These are phyloP conservation scores for Scomber colias DNA, from an alignment of 2,113 vertebrate species.

Conservation along the genomic window DNA sequence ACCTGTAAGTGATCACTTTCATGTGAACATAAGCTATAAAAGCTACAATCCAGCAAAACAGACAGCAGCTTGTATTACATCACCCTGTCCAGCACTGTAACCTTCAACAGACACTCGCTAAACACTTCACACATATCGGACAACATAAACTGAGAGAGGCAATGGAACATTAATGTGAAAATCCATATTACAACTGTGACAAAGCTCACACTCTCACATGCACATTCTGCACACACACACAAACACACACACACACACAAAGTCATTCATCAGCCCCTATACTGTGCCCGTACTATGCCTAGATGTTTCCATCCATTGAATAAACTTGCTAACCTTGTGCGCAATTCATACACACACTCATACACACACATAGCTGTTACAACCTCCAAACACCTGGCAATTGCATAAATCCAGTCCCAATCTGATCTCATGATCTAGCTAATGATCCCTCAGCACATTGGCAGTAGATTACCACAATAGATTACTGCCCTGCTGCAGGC, in stretches of 20 bases:
- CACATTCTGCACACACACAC: neutral
- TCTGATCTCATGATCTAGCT: conserved; percentile 72
- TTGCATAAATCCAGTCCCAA: conserved; percentile 63
- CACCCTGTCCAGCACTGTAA: neutral
- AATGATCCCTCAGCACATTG: conserved; percentile 72
- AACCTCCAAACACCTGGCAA: conserved; percentile 65
- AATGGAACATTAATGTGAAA: conserved; percentile 33
- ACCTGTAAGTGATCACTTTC: too few relatives aligned
- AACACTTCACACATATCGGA: neutral
- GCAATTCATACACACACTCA: conserved; percentile 17
- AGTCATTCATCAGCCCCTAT: neutral
- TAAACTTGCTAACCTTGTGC: conserved; percentile 59
- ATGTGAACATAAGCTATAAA: neutral
- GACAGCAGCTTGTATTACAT: neutral
- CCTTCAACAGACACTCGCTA: conserved; percentile 31
- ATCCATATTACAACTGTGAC: conserved; percentile 38
- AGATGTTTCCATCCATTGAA: conserved; percentile 59
- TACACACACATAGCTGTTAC: conserved; percentile 15
- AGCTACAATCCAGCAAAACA: neutral
- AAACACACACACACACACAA: neutral
- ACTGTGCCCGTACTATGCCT: neutral
- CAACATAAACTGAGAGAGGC: neutral
- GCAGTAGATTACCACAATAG: conserved; percentile 76
- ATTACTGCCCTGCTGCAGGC: conserved; percentile 59
- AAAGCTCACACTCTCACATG: neutral